phyloP scores from a whole-genome alignment of 2,888 invertebrate species.

The Cecidostiba fungosa region DNA sequence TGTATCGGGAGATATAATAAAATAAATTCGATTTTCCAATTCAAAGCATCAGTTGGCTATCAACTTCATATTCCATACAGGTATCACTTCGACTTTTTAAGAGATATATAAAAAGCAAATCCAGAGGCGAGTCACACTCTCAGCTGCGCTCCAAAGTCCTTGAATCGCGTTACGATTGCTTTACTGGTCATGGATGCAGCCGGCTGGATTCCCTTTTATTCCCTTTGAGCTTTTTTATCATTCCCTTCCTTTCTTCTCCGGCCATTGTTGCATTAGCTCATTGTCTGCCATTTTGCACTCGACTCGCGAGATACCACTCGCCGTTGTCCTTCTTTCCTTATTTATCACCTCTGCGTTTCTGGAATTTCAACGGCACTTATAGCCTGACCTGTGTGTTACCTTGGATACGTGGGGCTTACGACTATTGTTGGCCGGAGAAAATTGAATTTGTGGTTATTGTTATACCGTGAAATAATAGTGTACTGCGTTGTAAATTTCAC shows the following conservation, averaged over 20 bases:
- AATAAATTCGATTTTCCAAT: not conserved
- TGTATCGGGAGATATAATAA: no score
- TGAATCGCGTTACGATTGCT: slow-evolving; percentile 18
- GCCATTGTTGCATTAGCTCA: slow-evolving; percentile 48
- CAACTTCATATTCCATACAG: not conserved
- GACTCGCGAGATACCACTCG: not conserved
- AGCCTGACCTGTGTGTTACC: not conserved
- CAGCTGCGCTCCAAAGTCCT: slow-evolving; percentile 8
- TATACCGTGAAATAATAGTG: not conserved
- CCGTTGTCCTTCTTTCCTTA: slow-evolving; percentile 5
- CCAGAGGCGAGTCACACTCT: not conserved
- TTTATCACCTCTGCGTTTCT: slow-evolving; percentile 10
- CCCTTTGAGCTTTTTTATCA: slow-evolving; percentile 33
- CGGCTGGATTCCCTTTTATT: slow-evolving; percentile 17
- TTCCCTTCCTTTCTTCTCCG: not conserved
- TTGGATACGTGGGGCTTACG: not conserved
- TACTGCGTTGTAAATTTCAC: no score
- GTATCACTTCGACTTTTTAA: not conserved
- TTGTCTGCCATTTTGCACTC: slow-evolving; percentile 33
- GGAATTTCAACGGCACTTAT: not conserved
- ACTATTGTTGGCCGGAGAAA: not conserved
- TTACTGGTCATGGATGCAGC: slow-evolving; percentile 1
- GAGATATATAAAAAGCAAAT: not conserved
- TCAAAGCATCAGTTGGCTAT: not conserved
- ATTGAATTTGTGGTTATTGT: not conserved